Conservation (phyloP, 2,888 invertebrate genomes). For the Oxystoma pomonae region DNA sequence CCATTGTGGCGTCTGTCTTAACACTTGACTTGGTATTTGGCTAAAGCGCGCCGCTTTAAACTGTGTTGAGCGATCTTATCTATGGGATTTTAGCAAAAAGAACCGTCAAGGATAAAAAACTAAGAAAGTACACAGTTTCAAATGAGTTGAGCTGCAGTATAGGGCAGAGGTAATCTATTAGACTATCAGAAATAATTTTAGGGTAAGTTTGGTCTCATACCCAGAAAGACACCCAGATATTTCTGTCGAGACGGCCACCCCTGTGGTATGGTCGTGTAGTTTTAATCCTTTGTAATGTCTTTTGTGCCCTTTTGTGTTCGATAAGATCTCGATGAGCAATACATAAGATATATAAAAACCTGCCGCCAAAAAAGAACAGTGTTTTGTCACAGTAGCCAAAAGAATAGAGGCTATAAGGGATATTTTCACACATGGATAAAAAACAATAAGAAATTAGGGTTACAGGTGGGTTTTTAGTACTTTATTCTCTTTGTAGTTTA, state of each 20-base stretch:
- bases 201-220: too few relatives aligned
- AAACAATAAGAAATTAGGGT: neutral
- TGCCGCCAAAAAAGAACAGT: neutral
- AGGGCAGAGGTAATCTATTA: too few relatives aligned
- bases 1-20: constrained; percentile 32
- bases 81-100: too few relatives aligned
- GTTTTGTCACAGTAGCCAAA: neutral
- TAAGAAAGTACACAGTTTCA: too few relatives aligned
- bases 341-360: neutral
- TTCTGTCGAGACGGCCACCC: neutral
- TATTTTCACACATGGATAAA: neutral
- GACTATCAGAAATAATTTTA: too few relatives aligned
- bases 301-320: neutral
- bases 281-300: neutral
- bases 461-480: too few relatives aligned
- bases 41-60: constrained; percentile 11
- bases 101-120: too few relatives aligned
- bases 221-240: neutral
- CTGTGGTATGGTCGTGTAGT: neutral
- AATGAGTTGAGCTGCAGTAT: too few relatives aligned
- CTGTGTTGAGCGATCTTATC: neutral
- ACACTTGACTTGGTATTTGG: constrained; percentile 34
- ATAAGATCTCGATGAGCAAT: neutral
- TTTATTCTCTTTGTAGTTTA: too few relatives aligned
- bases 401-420: neutral